These are phyloP conservation scores for Papilio demoleus DNA, from an alignment of 2,888 invertebrate species.

Conservation along the genomic window DNA sequence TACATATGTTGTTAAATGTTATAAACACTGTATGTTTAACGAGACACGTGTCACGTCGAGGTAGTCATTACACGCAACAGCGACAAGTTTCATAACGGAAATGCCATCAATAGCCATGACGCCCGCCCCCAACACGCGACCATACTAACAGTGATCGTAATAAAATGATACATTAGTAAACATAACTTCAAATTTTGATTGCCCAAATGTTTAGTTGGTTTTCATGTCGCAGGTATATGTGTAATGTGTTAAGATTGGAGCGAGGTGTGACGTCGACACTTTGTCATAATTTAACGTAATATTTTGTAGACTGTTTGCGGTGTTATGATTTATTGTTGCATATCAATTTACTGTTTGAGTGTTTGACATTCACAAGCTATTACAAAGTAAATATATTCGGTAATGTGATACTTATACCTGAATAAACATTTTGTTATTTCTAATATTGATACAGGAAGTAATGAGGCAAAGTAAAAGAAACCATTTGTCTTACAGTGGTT, in stretches of 20 bases:
- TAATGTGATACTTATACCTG: no score
- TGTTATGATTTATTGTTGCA: no score
- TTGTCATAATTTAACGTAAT: no score
- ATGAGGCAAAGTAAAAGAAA: constrained; percentile 21
- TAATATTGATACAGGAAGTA: constrained; percentile 10
- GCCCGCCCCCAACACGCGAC: not conserved
- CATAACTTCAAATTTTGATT: not conserved
- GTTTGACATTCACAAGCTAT: no score
- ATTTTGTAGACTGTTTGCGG: not conserved
- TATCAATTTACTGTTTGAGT: no score
- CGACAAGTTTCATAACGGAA: constrained; percentile 16
- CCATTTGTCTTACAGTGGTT: constrained; percentile 44
- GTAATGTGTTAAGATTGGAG: not conserved
- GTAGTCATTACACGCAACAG: not conserved
- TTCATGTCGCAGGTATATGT: not conserved
- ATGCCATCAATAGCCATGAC: not conserved
- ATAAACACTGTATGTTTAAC: not conserved
- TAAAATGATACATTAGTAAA: constrained; percentile 15
- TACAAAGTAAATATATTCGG: no score
- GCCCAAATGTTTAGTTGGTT: not conserved
- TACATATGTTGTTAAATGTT: no score
- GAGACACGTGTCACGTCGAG: not conserved
- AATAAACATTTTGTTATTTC: no score
- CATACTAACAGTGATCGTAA: not conserved
- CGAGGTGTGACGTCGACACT: not conserved